Conservation (phyloP, 1,140 invertebrate genomes). For the Stenopsyche tienmushanensis region DNA sequence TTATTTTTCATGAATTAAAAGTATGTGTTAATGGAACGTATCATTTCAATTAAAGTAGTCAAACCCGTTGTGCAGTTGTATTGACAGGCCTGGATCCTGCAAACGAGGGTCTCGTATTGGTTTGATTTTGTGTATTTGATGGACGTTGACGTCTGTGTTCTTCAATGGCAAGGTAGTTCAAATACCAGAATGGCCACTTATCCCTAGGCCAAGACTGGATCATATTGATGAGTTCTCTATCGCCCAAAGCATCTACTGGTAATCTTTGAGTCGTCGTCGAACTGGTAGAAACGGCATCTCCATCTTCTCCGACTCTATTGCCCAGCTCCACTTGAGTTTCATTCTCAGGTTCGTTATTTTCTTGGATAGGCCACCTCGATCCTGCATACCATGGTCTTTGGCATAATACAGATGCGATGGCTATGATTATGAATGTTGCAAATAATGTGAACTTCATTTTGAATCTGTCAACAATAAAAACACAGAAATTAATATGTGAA, state of each 20-base stretch:
- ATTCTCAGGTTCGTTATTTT: conserved; percentile 32
- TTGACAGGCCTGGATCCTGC: too few relatives aligned
- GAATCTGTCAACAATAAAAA: neutral
- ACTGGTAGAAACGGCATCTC: conserved; percentile 17
- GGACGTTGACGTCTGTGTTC: conserved; percentile 40
- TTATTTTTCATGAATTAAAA: too few relatives aligned
- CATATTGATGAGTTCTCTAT: conserved; percentile 45
- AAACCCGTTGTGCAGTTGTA: too few relatives aligned
- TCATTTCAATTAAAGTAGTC: too few relatives aligned
- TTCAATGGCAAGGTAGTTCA: conserved; percentile 50
- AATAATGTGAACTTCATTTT: neutral
- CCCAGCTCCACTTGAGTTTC: conserved; percentile 30
- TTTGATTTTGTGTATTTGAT: neutral
- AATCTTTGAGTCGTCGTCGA: conserved; percentile 43
- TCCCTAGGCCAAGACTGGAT: conserved; percentile 46
- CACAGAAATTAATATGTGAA: neutral
- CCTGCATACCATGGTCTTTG: conserved; percentile 45
- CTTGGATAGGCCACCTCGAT: conserved; percentile 41
- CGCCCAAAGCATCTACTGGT: conserved; percentile 44
- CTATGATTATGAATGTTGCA: neutral
- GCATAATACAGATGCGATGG: neutral
- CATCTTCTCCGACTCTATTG: conserved; percentile 43
- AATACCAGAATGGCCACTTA: conserved; percentile 50
- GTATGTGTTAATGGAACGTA: too few relatives aligned
- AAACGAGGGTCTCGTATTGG: conserved; percentile 23